phyloP scores from a whole-genome alignment of 2,888 invertebrate species.

The Campoplex capitator region DNA sequence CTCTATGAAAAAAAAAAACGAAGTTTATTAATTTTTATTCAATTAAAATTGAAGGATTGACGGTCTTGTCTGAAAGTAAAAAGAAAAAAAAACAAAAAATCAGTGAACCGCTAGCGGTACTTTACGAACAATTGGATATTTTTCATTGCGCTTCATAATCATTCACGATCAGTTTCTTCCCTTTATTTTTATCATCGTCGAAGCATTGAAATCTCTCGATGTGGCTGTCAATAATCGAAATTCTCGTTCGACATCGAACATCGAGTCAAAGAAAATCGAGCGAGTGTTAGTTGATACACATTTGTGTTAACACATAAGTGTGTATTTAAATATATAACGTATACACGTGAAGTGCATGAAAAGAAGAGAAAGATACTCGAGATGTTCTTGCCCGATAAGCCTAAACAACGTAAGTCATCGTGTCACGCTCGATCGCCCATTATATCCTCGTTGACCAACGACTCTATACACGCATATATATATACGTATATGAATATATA shows the following conservation, averaged over 20 bases:
- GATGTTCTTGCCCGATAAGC: conserved; percentile 65
- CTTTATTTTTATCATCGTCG: background rate
- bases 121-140: conserved; percentile 1
- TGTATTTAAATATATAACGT: background rate
- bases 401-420: conserved; percentile 68
- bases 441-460: conserved; percentile 57
- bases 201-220: conserved; percentile 3
- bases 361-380: conserved; percentile 38
- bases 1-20: too few relatives aligned
- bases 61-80: background rate
- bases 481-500: background rate
- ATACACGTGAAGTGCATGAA: conserved; percentile 8
- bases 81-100: background rate
- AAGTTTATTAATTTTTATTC: too few relatives aligned
- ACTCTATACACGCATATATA: background rate
- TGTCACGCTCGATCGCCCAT: conserved; percentile 67
- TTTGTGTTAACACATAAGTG: background rate
- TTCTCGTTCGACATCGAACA: conserved; percentile 38
- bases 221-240: conserved; percentile 22
- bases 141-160: background rate
- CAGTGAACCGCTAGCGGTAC: background rate
- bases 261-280: conserved; percentile 1
- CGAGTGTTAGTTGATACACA: background rate
- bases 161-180: background rate
- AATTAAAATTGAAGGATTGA: background rate